Evolutionary conservation across 2,113 vertebrate species (phyloP).

Genomic region (Gallinago undulata): DNA sequence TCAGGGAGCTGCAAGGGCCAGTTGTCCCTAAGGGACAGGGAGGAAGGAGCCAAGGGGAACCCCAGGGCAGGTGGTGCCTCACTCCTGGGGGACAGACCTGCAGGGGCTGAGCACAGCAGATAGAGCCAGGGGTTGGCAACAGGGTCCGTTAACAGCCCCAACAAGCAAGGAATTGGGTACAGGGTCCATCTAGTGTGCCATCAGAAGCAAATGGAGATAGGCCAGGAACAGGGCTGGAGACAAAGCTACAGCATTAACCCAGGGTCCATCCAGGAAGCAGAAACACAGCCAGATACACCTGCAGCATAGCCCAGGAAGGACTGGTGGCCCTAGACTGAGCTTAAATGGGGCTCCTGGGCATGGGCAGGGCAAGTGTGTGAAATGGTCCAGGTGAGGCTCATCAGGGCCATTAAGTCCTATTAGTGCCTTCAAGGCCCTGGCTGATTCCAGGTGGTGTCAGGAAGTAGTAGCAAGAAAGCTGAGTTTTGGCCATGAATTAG

Average conservation of each 20-base stretch:
- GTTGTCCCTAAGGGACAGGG: neutral
- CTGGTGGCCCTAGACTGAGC: neutral
- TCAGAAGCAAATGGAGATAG: neutral
- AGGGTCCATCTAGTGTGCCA: accelerated
- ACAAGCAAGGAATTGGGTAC: accelerated
- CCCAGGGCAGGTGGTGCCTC: neutral
- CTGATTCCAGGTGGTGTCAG: neutral
- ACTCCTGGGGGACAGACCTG: neutral
- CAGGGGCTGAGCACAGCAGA: neutral
- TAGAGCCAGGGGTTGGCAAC: neutral
- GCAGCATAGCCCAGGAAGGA: accelerated
- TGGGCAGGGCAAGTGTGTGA: neutral
- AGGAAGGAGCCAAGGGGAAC: no score
- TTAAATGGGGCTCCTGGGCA: neutral
- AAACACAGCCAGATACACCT: neutral
- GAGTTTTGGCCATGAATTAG: neutral
- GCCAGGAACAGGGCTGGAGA: neutral
- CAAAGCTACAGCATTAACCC: neutral
- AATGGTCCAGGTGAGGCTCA: neutral
- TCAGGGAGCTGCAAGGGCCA: neutral
- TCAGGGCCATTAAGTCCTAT: neutral
- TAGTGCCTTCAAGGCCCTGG: neutral
- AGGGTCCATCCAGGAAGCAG: neutral
- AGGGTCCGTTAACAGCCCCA: no score
- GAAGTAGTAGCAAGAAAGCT: neutral